Conservation (phyloP, 1,140 invertebrate species). For the Gonioctena quinquepunctata region DNA sequence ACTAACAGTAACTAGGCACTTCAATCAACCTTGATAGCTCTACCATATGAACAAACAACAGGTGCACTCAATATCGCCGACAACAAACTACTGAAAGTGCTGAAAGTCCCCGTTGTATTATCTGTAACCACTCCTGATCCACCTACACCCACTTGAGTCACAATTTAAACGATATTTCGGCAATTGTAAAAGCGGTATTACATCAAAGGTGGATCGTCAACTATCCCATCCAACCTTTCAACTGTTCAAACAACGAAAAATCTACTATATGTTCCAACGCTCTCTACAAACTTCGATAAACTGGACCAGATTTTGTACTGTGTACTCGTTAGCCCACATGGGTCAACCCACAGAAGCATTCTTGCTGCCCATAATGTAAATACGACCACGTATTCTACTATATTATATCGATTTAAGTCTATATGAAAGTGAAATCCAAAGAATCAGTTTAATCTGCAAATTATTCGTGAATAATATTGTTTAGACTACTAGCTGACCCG, state of each 20-base stretch:
- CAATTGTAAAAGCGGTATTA: background rate
- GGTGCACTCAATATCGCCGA: background rate
- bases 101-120: background rate
- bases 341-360: conserved; percentile 1
- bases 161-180: background rate
- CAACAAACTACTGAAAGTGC: background rate
- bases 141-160: background rate
- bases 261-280: background rate
- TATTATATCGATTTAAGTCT: background rate
- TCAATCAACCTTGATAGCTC: no score
- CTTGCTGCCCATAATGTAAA: background rate
- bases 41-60: background rate
- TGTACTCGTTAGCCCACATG: background rate
- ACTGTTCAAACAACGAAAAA: background rate
- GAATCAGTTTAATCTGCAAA: no score
- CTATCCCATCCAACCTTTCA: background rate
- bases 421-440: no score
- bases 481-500: no score
- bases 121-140: background rate
- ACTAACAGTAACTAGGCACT: no score
- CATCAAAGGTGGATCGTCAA: no score
- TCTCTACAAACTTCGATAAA: background rate
- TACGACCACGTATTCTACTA: background rate
- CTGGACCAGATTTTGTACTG: conserved; percentile 2
- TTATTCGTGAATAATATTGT: no score